phyloP scores from a whole-genome alignment of 2,113 vertebrate genomes.

The Labrus mixtus region DNA sequence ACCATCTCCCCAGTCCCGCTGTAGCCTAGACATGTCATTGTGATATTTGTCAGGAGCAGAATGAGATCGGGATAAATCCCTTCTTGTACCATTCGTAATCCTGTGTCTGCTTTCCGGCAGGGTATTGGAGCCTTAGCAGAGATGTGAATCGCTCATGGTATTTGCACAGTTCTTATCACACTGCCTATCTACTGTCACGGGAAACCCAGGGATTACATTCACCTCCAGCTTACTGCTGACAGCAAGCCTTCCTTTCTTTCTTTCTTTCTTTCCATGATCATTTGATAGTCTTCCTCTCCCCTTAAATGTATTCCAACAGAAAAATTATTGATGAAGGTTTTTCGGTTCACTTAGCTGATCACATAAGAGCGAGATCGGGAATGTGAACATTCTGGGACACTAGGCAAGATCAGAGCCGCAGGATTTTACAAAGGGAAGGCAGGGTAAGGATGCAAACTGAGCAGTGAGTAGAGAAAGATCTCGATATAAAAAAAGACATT shows the following conservation, averaged over 20 bases:
- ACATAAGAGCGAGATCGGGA: conserved; percentile 58
- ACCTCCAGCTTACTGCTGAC: conserved; percentile 42
- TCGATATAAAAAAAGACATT: background rate
- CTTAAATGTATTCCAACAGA: conserved; percentile 17
- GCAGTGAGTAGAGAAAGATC: background rate
- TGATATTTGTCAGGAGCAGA: conserved; percentile 59
- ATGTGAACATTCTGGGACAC: conserved; percentile 48
- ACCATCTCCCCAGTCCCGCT: background rate
- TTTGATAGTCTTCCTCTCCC: background rate
- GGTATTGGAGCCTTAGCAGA: conserved; percentile 47
- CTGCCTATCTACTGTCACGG: conserved; percentile 60
- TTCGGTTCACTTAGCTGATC: conserved; percentile 56
- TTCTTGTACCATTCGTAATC: conserved; percentile 67
- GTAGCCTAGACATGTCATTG: conserved; percentile 42
- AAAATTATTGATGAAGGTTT: conserved; percentile 50
- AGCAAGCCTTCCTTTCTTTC: conserved; percentile 4
- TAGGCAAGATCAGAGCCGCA: conserved; percentile 54
- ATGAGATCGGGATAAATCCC: conserved; percentile 64
- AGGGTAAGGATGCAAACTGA: background rate
- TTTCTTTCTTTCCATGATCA: conserved; percentile 1
- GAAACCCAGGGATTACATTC: conserved; percentile 66
- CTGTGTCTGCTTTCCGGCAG: conserved; percentile 46
- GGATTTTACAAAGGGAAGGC: conserved; percentile 54
- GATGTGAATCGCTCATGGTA: conserved; percentile 65
- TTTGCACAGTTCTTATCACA: conserved; percentile 72